A percentile compares a stretch with the other conserved stretches of the same genome.
Evolutionary conservation across 2,888 invertebrate genomes (phyloP).

Genomic region (Eurois occulta): DNA sequence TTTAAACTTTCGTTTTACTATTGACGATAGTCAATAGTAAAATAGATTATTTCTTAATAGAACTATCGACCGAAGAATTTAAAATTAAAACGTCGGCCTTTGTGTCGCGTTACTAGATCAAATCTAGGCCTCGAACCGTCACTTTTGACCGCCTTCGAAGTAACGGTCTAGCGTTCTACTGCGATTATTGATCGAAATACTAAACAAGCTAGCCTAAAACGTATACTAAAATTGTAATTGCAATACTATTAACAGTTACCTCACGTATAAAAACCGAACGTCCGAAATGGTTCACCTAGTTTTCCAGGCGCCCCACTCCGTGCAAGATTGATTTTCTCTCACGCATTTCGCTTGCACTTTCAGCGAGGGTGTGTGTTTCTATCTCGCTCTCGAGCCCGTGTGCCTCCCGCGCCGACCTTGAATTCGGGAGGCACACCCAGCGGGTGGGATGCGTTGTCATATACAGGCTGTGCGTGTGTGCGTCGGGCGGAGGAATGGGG

Average conservation of each 20-base stretch:
- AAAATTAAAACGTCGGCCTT: conserved; percentile 18
- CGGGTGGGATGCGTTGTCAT: conserved; percentile 71
- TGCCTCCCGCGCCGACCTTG: conserved; percentile 87
- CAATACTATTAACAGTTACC: conserved; percentile 71
- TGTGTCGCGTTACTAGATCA: conserved; percentile 9
- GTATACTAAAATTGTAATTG: conserved; percentile 67
- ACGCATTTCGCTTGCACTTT: conserved; percentile 89
- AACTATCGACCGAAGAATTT: conserved; percentile 1
- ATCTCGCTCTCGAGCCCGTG: conserved; percentile 78
- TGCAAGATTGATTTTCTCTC: conserved; percentile 90
- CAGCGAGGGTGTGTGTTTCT: conserved; percentile 77
- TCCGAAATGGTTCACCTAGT: conserved; percentile 88
- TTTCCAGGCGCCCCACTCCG: conserved; percentile 82
- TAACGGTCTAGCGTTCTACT: conserved; percentile 37
- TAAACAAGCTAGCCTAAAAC: conserved; percentile 44
- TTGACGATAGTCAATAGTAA: no score
- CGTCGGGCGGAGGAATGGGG: conserved; percentile 82
- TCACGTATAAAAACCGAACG: conserved; percentile 76
- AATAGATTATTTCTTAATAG: not conserved
- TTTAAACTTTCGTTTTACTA: conserved; percentile 21
- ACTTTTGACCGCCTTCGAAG: conserved; percentile 24
- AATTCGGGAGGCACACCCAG: conserved; percentile 78
- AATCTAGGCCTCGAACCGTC: conserved; percentile 48
- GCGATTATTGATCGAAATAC: conserved; percentile 43
- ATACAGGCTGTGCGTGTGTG: conserved; percentile 75